phyloP scores from a whole-genome alignment of 1,140 invertebrate genomes.

The Mesaphorura yosii region DNA sequence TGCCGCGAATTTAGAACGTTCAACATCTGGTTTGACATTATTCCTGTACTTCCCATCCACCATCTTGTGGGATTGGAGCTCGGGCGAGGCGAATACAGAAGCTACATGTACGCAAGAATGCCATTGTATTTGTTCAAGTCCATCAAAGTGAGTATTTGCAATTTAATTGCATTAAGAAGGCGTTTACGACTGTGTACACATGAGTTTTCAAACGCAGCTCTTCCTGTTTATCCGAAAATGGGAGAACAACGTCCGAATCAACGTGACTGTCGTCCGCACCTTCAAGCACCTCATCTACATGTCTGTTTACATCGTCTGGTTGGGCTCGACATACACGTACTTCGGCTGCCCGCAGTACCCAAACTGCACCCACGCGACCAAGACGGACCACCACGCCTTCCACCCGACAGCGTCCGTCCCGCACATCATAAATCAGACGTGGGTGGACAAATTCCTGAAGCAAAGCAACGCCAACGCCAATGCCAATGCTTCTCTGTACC shows the following conservation, averaged over 20 bases:
- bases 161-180: neutral
- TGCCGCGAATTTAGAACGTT: neutral
- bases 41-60: slow-evolving; percentile 10
- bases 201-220: slow-evolving; percentile 1
- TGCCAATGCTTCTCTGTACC: too few species aligned
- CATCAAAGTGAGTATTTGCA: neutral
- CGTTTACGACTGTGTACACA: neutral
- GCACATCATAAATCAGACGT: too few species aligned
- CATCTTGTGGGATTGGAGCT: neutral
- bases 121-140: neutral
- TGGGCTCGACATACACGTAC: neutral
- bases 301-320: slow-evolving; percentile 7
- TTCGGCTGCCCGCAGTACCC: slow-evolving; percentile 2
- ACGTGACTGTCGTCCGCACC: neutral
- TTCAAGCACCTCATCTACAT: slow-evolving; percentile 12
- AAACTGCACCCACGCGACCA: too few species aligned
- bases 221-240: neutral
- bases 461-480: too few species aligned
- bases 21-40: neutral
- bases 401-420: too few species aligned
- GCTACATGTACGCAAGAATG: neutral
- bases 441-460: neutral
- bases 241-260: slow-evolving; percentile 9
- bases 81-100: neutral
- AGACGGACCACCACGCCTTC: too few species aligned